Conservation (phyloP, 2,797 vertebrate species). For the Danionella dracula region DNA sequence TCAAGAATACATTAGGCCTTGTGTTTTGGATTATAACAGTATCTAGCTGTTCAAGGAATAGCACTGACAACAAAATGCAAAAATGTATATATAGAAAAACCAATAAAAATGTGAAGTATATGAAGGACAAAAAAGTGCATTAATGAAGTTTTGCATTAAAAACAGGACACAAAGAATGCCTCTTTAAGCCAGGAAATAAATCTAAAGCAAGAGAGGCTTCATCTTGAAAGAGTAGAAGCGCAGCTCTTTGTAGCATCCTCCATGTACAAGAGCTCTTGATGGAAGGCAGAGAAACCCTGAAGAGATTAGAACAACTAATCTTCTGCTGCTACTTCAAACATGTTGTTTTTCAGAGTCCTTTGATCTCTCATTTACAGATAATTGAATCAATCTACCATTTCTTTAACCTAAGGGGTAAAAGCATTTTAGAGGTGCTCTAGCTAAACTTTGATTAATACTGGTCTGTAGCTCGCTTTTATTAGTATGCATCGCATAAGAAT, state of each 20-base stretch:
- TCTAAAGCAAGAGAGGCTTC: constrained; percentile 3
- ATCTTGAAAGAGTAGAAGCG: constrained; percentile 8
- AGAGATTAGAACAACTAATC: constrained; percentile 42
- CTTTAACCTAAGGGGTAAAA: constrained; percentile 41
- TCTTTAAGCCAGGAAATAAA: neutral
- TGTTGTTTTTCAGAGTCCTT: constrained; percentile 26
- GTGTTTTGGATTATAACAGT: neutral
- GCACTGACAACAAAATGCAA: neutral
- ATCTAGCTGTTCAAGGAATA: too few relatives aligned
- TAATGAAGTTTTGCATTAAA: neutral
- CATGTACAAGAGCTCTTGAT: constrained; percentile 29
- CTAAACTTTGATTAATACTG: constrained; percentile 23
- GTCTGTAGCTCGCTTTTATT: constrained; percentile 24
- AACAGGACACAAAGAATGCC: neutral
- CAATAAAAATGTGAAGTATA: neutral
- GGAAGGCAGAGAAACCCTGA: constrained; percentile 17
- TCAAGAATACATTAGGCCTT: neutral
- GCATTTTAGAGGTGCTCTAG: constrained; percentile 10
- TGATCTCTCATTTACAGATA: constrained; percentile 48
- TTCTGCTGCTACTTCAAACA: constrained; percentile 37
- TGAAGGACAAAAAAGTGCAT: neutral
- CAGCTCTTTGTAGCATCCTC: constrained; percentile 12
- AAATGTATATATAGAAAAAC: neutral
- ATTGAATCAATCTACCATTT: constrained; percentile 45
- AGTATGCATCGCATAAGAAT: constrained; percentile 15